Evolutionary conservation across 2,113 vertebrate species (phyloP), one percentile per base, ranked within the genome.

Genomic region (Campylorhamphus procurvoides): DNA sequence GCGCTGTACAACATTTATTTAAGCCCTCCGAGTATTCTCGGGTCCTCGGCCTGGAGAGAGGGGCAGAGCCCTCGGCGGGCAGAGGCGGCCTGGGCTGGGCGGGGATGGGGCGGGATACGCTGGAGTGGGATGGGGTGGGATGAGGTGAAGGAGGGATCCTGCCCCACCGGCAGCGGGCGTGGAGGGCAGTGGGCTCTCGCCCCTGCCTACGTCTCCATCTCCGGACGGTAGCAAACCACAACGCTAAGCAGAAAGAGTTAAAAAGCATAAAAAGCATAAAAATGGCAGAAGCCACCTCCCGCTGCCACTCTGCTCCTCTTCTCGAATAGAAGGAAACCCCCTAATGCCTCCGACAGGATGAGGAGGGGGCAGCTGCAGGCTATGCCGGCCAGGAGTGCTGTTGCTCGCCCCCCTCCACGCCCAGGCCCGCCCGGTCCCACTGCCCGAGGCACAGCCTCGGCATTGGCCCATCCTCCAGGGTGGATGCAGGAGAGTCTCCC

Each of bases 1-100:
- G 85, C 73, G 62, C 91, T 92, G 77, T 82, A 87, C 74, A 89
- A 94, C 94, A 80, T 97, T 97, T 97, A 97, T 97, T 96, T 84
- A 66, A 6, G 24, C 31, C 62, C 79, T 78, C 24, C 10, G 71
- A 90, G 64, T 56, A 52, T 46, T 68, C 47, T 20, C 44, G 20
- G 58, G 40, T 79, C 23, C 59, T 49, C 10, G 95, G 88, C 82
- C 90, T 88, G 62, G 40, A 20, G 67, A 76, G 47, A 62, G 59
- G 33, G 83, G 47, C 42, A 7, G 66, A 82, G 28, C 31, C 18
- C 27, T 79, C 56, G 16, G 64, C 12, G 31, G n/a, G 42, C 75
- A 50, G 37, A 49, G 47, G 31, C 12, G 11, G 50, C 35, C 31
- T 53, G 50, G 67, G 31, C 22, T 71, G 69, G 50, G 84, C 18